Conservation (phyloP, 2,113 vertebrate genomes). For the Polyodon spathula region DNA sequence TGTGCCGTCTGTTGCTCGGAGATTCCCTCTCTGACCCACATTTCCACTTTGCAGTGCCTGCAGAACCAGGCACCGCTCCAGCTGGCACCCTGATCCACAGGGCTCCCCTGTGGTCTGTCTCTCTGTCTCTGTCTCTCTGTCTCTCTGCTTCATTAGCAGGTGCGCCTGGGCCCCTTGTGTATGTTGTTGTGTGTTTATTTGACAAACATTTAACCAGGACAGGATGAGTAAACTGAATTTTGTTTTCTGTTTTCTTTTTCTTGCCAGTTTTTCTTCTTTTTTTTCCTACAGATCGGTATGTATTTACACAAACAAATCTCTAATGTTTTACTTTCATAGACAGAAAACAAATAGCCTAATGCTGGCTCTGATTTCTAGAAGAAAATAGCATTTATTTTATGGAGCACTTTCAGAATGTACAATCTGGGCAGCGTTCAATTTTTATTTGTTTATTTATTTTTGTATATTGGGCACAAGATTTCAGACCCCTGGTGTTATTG, state of each 20-base stretch:
- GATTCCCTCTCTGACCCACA: background rate
- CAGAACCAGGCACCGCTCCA: background rate
- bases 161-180: too few relatives aligned
- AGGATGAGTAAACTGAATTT: too few relatives aligned
- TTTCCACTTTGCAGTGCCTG: background rate
- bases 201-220: background rate
- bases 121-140: background rate
- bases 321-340: too few relatives aligned
- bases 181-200: background rate
- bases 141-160: background rate
- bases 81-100: background rate
- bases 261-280: background rate
- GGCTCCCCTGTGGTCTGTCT: background rate
- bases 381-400: too few relatives aligned
- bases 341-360: too few relatives aligned
- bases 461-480: too few relatives aligned
- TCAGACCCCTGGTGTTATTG: too few relatives aligned
- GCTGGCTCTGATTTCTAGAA: too few relatives aligned
- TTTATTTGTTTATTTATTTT: too few relatives aligned
- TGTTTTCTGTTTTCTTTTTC: background rate
- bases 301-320: too few relatives aligned
- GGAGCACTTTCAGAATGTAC: too few relatives aligned
- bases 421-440: too few relatives aligned
- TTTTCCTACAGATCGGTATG: background rate
- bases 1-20: background rate